These are phyloP conservation scores for Amblyopsis rosae DNA, from an alignment of 2,113 vertebrate genomes.

Conservation along the genomic window DNA sequence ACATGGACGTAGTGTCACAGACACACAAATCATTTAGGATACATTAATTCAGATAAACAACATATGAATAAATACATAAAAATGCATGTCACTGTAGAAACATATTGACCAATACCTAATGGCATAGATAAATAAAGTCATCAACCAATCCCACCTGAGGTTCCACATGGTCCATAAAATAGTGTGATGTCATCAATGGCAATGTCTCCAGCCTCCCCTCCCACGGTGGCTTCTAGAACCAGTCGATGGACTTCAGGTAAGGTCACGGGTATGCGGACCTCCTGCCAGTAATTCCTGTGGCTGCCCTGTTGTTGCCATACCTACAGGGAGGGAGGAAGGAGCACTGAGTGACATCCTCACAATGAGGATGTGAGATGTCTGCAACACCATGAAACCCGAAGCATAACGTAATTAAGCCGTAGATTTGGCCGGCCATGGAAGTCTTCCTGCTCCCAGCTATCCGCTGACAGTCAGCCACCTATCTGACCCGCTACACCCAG, in stretches of 20 bases:
- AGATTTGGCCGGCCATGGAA: conserved; percentile 55
- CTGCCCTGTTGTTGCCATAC: conserved; percentile 73
- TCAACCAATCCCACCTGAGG: conserved; percentile 58
- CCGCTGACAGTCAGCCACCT: background rate
- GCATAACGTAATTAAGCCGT: conserved; percentile 24
- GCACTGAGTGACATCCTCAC: conserved; percentile 52
- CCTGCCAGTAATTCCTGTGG: conserved; percentile 69
- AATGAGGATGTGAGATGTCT: conserved; percentile 70
- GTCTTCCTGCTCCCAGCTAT: conserved; percentile 56
- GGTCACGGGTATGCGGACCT: conserved; percentile 64
- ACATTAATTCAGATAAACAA: too few species aligned
- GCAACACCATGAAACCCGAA: conserved; percentile 55
- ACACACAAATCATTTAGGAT: too few species aligned
- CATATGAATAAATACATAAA: too few species aligned
- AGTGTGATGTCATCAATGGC: conserved; percentile 73
- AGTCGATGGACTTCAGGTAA: conserved; percentile 67
- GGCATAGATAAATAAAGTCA: background rate
- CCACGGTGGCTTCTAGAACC: conserved; percentile 71
- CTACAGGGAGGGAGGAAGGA: conserved; percentile 68
- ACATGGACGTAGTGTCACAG: too few species aligned
- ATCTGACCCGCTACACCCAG: too few species aligned
- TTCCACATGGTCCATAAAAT: conserved; percentile 55
- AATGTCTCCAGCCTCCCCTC: conserved; percentile 73
- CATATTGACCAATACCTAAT: background rate
- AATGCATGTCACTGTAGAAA: too few species aligned